Conservation (phyloP, 1,140 invertebrate species). For the Latrodectus geometricus region DNA sequence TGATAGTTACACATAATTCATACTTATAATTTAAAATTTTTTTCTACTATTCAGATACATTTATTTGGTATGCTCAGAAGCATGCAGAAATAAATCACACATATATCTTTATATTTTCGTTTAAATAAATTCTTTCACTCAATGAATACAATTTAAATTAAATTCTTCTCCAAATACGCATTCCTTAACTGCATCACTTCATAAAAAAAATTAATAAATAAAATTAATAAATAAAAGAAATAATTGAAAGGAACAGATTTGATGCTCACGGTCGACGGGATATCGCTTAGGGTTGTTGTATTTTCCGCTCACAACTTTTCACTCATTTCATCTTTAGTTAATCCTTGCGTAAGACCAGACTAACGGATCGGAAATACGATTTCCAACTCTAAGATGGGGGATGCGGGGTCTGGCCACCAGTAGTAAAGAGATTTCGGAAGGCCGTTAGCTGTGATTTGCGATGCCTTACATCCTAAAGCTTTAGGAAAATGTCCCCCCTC, state of each 20-base stretch:
- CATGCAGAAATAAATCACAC: too few species aligned
- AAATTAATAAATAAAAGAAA: conserved; percentile 15
- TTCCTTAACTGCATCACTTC: neutral
- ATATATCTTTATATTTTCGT: too few species aligned
- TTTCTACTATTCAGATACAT: too few species aligned
- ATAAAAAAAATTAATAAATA: neutral
- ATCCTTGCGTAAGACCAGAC: conserved; percentile 55
- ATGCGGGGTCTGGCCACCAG: neutral
- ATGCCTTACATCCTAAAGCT: conserved; percentile 29
- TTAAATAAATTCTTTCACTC: too few species aligned
- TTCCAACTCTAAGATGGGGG: conserved; percentile 6
- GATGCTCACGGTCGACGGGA: conserved; percentile 29
- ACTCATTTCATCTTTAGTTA: conserved; percentile 54
- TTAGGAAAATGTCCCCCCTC: conserved; percentile 5
- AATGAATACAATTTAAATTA: too few species aligned
- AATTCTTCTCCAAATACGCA: too few species aligned
- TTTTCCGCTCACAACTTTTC: conserved; percentile 51
- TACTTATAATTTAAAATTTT: too few species aligned
- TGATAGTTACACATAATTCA: too few species aligned
- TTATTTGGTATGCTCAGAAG: too few species aligned
- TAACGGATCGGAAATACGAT: conserved; percentile 56
- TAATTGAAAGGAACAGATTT: conserved; percentile 50
- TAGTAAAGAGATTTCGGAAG: conserved; percentile 48
- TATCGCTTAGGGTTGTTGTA: conserved; percentile 47
- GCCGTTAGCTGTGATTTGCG: conserved; percentile 57